These are phyloP conservation scores for Scomberomorus guttatus DNA, from an alignment of 2,797 vertebrate species.

Conservation along the genomic window DNA sequence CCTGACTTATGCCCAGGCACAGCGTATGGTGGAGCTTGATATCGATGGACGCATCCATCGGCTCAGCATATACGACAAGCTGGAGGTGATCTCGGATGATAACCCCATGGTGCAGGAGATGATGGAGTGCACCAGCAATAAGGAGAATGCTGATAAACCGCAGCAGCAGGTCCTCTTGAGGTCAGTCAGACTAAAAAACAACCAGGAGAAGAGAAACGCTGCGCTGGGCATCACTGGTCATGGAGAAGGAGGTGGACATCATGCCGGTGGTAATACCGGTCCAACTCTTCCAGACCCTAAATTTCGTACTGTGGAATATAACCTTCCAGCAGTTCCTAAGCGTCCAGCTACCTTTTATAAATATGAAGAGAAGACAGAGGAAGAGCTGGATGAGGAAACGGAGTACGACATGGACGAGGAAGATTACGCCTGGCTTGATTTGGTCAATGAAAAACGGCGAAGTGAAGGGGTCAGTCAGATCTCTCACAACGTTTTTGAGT, in stretches of 20 bases:
- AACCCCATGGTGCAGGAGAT: slow-evolving; percentile 95
- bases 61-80: slow-evolving; percentile 95
- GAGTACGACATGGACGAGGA: slow-evolving; percentile 99
- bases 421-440: slow-evolving; percentile 96
- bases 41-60: slow-evolving; percentile 94
- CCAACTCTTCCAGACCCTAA: slow-evolving; percentile 92
- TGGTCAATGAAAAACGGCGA: slow-evolving; percentile 93
- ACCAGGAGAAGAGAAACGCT: slow-evolving; percentile 91
- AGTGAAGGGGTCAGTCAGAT: slow-evolving; percentile 93
- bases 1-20: slow-evolving; percentile 98
- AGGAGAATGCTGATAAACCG: slow-evolving; percentile 95
- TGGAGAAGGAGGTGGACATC: slow-evolving; percentile 59
- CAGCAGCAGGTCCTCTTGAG: slow-evolving; percentile 88
- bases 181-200: slow-evolving; percentile 92
- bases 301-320: slow-evolving; percentile 95
- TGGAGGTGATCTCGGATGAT: slow-evolving; percentile 94
- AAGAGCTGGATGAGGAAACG: slow-evolving; percentile 96
- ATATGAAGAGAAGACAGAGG: slow-evolving; percentile 92
- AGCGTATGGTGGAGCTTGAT: slow-evolving; percentile 98
- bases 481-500: slow-evolving; percentile 96
- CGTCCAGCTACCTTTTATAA: slow-evolving; percentile 91
- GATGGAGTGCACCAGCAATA: slow-evolving; percentile 97
- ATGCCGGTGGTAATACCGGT: slow-evolving; percentile 29
- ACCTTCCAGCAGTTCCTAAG: slow-evolving; percentile 92
- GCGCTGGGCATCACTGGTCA: slow-evolving; percentile 76